Conservation (phyloP, 2,113 vertebrate species). For the Illadopsis cleaveri region DNA sequence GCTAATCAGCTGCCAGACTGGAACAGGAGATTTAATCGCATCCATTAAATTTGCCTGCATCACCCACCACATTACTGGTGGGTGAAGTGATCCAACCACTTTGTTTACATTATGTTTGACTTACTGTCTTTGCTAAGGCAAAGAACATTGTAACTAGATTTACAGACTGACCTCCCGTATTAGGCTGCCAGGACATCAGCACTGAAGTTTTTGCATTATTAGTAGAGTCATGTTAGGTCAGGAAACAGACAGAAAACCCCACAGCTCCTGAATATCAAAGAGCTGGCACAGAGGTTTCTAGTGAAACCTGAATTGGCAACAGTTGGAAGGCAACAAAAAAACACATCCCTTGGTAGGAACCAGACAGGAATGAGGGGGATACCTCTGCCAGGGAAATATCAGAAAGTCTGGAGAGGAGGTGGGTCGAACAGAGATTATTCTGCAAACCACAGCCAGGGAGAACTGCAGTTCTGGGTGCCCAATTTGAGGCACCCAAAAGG, state of each 20-base stretch:
- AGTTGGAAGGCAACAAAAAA: background rate
- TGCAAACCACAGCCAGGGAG: background rate
- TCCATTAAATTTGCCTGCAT: conserved; percentile 33
- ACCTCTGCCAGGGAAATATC: background rate
- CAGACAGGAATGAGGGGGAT: background rate
- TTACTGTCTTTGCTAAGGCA: conserved; percentile 34
- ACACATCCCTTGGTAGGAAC: background rate
- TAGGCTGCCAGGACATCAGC: conserved; percentile 4
- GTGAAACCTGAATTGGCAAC: conserved; percentile 16
- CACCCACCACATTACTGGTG: background rate
- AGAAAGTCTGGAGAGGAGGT: background rate
- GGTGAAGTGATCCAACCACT: conserved; percentile 21
- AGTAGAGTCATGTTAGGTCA: conserved; percentile 34
- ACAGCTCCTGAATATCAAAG: conserved; percentile 17
- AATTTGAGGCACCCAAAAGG: background rate
- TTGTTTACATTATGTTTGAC: conserved; percentile 21
- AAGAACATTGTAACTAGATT: conserved; percentile 19
- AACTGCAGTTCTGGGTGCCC: background rate
- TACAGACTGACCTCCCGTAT: conserved; percentile 24
- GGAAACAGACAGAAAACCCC: conserved; percentile 33
- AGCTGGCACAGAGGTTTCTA: background rate
- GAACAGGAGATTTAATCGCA: conserved; percentile 35
- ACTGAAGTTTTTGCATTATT: background rate
- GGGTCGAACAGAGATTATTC: background rate
- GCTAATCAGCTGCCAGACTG: conserved; percentile 50